Evolutionary conservation across 2,797 vertebrate genomes (phyloP), one percentile per base, ranked within the genome.

Genomic region (Gambelia wislizenii): DNA sequence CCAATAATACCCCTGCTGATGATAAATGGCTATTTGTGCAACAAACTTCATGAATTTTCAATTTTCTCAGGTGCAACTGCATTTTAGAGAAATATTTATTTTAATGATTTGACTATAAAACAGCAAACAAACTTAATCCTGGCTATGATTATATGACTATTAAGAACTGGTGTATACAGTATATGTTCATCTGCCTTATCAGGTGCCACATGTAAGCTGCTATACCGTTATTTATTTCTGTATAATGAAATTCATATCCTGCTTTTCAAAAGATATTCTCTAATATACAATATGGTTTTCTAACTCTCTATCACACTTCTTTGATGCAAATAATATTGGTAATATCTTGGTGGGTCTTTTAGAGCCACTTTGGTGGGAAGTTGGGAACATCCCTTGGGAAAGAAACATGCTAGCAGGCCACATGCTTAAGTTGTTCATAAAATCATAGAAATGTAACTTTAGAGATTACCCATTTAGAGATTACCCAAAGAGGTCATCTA

Each of bases 21-120:
- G 49, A 70, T 91, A 95, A 94, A 88, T 90, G 93, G 92, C 83
- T 95, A 59, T 90, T 91, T 94, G 56, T 30, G 56, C 20, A 89
- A 0, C 16, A 79, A 75, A 92, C 0, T 49, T 2, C 18, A 67
- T 67, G 92, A 25, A 75, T 92, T 85, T 90, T 36, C 42, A 86
- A n/a, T 6, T 90, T 70, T 77, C 88, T 92, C 39, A 81, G 80
- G 27, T 86, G n/a, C 59, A 18, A 54, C 0, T 86, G 27, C 27
- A 6, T 72, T 93, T 94, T 89, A 89, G 33, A 80, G 33, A 20
- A 78, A 36, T 44, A 89, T 36, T 92, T 0, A 80, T 90, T 93
- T 95, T 89, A 88, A 67, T 61, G 79, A 80, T 91, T 94, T 91
- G 36, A 67, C n/a, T 86, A 25, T n/a, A 89, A 89, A 78, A 36